Evolutionary conservation across 2,113 vertebrate genomes (phyloP), one percentile per base, ranked within the genome.

Genomic region (Mixornis gularis): DNA sequence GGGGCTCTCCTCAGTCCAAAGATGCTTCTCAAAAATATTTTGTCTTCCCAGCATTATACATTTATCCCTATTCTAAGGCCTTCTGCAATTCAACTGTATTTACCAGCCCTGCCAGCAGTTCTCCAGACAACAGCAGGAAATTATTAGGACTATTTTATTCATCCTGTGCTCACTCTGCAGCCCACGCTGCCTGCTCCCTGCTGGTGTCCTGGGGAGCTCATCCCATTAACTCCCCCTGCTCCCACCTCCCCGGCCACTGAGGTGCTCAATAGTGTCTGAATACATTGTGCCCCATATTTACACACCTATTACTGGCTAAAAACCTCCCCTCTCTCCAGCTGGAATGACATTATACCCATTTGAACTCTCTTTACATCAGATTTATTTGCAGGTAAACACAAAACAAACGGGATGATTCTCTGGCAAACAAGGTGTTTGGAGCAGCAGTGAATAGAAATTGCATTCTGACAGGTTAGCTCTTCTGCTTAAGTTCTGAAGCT

Each of bases 391-490:
- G 46, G 76, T 76, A 55, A 72, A 89, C 86, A 94, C 3, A 13
- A 87, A 87, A 62, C 79, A 83, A 89, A 92, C 9, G 7, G 51
- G 80, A 81, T 24, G 51, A 79, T 55, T 88, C 89, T 66, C 43
- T 49, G 25, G 48, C 65, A 92, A 87, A 89, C 81, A 80, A 83
- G 51, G 58, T 56, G 79, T 87, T 94, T 79, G 43, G 51, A 91
- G 72, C 49, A 90, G 59, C 79, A 93, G 80, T 40, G 58, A 96
- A 91, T 20, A 88, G 86, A 93, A 93, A 86, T 88, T 82, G 82
- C 84, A 91, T 40, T 78, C 64, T 91, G 85, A 94, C 81, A 91
- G 79, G 81, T 91, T 56, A 93, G 77, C 52, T 87, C 82, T 91
- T 49, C 36, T 60, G 78, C 83, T 80, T 51, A 53, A 66, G 29